Conservation (phyloP, 2,888 invertebrate species). For the Volucella bombylans region DNA sequence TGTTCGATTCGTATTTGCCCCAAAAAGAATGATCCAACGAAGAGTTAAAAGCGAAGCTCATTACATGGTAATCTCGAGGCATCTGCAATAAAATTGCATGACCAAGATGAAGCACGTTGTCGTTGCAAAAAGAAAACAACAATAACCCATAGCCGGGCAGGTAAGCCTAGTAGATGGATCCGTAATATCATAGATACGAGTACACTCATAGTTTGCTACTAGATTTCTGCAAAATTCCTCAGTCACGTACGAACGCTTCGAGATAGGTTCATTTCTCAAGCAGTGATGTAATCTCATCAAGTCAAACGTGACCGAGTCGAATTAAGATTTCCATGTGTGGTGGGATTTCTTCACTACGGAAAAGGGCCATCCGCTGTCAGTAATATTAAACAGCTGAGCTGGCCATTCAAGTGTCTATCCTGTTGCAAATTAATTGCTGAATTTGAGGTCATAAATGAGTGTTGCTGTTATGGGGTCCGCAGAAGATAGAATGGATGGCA, state of each 20-base stretch:
- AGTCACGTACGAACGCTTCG: background rate
- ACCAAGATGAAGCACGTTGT: slow-evolving; percentile 13
- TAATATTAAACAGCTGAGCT: slow-evolving; percentile 9
- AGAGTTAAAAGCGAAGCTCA: slow-evolving; percentile 32
- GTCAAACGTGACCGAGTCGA: slow-evolving; percentile 50
- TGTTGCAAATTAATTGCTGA: slow-evolving; percentile 32
- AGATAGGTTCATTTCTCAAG: slow-evolving; percentile 23
- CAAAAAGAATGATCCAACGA: background rate
- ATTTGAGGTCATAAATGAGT: slow-evolving; percentile 29
- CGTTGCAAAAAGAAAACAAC: slow-evolving; percentile 14
- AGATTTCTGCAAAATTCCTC: slow-evolving; percentile 19
- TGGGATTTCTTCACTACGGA: slow-evolving; percentile 50
- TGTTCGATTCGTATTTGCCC: background rate
- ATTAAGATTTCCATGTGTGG: slow-evolving; percentile 43
- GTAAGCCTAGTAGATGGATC: background rate
- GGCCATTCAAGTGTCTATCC: slow-evolving; percentile 42
- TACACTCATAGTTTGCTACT: slow-evolving; percentile 9
- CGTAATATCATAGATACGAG: no score
- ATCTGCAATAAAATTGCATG: slow-evolving; percentile 40
- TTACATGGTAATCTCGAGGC: slow-evolving; percentile 19
- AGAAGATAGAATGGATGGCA: no score
- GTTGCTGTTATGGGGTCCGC: no score
- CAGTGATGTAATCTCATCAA: slow-evolving; percentile 53
- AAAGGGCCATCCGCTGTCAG: slow-evolving; percentile 44
- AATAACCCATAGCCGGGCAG: background rate